These are phyloP conservation scores for Prietella phreatophila DNA, from an alignment of 2,113 vertebrate genomes.

Conservation along the genomic window DNA sequence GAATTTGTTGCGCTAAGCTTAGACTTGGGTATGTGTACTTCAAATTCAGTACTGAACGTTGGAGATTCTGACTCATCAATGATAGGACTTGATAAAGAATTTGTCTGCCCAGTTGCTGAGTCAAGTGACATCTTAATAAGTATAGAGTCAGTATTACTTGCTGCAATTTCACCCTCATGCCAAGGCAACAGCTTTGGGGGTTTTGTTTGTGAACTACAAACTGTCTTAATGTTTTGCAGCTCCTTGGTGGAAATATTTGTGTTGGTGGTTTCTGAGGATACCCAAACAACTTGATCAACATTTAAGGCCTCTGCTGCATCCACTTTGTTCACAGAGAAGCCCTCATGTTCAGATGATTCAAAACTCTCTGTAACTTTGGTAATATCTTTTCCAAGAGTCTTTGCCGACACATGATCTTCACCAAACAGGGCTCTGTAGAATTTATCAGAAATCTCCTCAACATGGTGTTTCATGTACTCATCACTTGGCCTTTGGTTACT, in stretches of 20 bases:
- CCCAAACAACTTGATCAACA: constrained; percentile 29
- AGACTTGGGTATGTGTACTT: constrained; percentile 30
- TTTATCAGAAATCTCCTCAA: constrained; percentile 66
- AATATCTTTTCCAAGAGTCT: neutral
- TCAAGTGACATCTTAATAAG: constrained; percentile 59
- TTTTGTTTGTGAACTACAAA: constrained; percentile 7
- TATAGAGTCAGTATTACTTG: neutral
- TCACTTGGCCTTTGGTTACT: constrained; percentile 38
- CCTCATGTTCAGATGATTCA: constrained; percentile 1
- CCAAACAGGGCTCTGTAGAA: constrained; percentile 71
- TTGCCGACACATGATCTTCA: constrained; percentile 46
- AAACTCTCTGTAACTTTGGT: constrained; percentile 30
- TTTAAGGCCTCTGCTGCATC: constrained; percentile 33
- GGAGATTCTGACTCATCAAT: constrained; percentile 16
- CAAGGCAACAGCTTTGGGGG: neutral
- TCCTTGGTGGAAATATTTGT: neutral
- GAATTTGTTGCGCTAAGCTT: constrained; percentile 28
- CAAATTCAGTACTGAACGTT: constrained; percentile 11
- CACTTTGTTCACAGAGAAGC: constrained; percentile 31
- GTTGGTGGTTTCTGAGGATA: neutral
- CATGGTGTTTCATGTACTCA: constrained; percentile 53
- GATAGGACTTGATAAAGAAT: constrained; percentile 21
- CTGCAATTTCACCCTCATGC: constrained; percentile 26
- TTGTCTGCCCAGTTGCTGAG: constrained; percentile 43
- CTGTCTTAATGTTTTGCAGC: neutral